Percentiles rank a stretch among this genome's conserved stretches.
Conservation (phyloP, 1,140 invertebrate species). For the Brachystomella parvula region DNA sequence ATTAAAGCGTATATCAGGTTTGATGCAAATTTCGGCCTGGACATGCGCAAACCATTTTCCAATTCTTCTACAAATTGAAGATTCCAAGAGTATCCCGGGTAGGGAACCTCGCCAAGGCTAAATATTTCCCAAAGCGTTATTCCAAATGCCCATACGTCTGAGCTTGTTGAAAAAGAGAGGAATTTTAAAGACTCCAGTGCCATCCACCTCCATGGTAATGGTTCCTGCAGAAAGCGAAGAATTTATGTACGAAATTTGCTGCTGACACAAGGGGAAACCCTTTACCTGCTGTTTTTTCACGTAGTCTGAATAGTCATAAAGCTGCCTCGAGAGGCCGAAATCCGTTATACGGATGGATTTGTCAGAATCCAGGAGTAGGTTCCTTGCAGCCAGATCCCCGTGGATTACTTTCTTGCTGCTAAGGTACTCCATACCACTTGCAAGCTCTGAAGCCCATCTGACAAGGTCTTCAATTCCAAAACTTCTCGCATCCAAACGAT, state of each 20-base stretch:
- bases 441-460: conserved; percentile 9
- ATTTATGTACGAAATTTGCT: neutral
- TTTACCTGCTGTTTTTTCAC: conserved; percentile 35
- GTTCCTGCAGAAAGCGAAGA: neutral
- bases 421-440: conserved; percentile 45
- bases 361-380: conserved; percentile 24
- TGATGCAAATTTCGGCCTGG: neutral
- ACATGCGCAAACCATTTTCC: conserved; percentile 6
- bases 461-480: conserved; percentile 1
- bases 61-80: conserved; percentile 1
- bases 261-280: too few species aligned
- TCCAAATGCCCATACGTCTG: conserved; percentile 2
- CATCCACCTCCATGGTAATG: conserved; percentile 4
- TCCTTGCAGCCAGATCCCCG: conserved; percentile 31
- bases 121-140: conserved; percentile 13
- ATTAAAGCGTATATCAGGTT: conserved; percentile 7
- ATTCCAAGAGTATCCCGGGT: conserved; percentile 5
- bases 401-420: conserved; percentile 38
- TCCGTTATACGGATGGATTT: conserved; percentile 25
- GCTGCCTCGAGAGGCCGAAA: conserved; percentile 31
- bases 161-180: neutral
- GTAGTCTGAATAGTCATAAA: conserved; percentile 42
- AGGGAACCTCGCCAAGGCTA: neutral
- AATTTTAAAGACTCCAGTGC: neutral
- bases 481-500: neutral